phyloP scores from a whole-genome alignment of 2,113 vertebrate genomes.

The Argyrosomus japonicus region DNA sequence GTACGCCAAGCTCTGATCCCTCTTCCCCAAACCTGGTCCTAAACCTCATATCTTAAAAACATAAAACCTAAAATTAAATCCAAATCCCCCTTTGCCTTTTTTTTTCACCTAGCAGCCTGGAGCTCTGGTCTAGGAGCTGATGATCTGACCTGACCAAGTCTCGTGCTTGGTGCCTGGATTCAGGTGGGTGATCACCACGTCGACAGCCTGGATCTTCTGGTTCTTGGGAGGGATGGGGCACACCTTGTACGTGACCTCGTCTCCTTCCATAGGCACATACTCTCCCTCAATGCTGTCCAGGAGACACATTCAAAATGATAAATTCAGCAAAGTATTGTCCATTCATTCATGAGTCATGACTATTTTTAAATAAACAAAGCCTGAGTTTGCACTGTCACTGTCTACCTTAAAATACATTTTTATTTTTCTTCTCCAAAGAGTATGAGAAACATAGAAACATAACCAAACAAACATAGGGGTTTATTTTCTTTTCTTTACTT shows the following conservation, averaged over 20 bases:
- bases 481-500: too few relatives aligned
- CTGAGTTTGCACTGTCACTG: neutral
- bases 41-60: constrained; percentile 16
- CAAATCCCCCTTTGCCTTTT: constrained; percentile 5
- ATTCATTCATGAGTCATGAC: neutral
- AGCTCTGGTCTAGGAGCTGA: constrained; percentile 88
- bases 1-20: neutral
- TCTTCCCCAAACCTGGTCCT: constrained; percentile 23
- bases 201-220: constrained; percentile 98
- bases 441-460: too few relatives aligned
- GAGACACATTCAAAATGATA: neutral
- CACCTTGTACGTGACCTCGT: constrained; percentile 98
- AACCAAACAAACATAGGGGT: too few relatives aligned
- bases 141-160: constrained; percentile 97
- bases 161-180: constrained; percentile 95
- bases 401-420: neutral
- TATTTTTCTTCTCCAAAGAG: neutral
- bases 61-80: constrained; percentile 47
- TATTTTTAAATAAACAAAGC: neutral
- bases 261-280: constrained; percentile 96
- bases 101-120: neutral
- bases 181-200: constrained; percentile 96
- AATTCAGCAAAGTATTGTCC: neutral
- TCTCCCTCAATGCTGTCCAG: constrained; percentile 95
- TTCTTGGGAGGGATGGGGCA: constrained; percentile 98